Conservation (phyloP, 2,888 invertebrate species). For the Zele albiditarsus region DNA sequence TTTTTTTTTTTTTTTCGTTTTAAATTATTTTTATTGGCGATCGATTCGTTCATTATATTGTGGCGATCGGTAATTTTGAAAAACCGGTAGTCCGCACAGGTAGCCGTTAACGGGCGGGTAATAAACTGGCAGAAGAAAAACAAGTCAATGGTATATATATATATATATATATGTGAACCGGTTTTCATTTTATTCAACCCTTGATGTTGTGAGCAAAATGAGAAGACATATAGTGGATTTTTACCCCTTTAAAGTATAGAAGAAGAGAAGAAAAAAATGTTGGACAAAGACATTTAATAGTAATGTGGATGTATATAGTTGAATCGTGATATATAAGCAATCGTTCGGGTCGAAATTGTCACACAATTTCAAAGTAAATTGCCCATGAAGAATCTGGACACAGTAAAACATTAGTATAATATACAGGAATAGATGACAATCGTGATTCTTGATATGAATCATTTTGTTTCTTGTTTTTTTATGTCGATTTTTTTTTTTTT, state of each 20-base stretch:
- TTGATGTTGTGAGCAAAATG: neutral
- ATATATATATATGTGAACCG: slow-evolving; percentile 31
- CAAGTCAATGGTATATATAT: slow-evolving; percentile 25
- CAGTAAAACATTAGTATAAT: too few relatives aligned
- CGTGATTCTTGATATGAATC: neutral
- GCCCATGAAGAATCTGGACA: too few relatives aligned
- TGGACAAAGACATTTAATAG: neutral
- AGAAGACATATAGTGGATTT: neutral
- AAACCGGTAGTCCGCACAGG: slow-evolving; percentile 38
- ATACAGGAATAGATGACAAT: neutral
- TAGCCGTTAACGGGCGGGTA: slow-evolving; percentile 36
- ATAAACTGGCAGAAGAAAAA: slow-evolving; percentile 32
- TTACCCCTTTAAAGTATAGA: slow-evolving; percentile 7
- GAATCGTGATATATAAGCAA: too few relatives aligned
- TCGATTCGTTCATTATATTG: neutral
- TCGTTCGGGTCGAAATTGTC: too few relatives aligned
- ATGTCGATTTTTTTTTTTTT: neutral
- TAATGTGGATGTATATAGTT: neutral
- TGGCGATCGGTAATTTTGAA: slow-evolving; percentile 16
- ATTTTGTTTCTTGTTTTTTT: neutral
- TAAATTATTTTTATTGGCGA: slow-evolving; percentile 12
- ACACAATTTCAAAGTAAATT: too few relatives aligned
- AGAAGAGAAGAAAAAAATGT: neutral
- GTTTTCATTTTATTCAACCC: slow-evolving; percentile 38
- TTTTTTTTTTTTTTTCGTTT: neutral